Conservation (phyloP, 2,888 invertebrate genomes). For the Cacoxenus indagator region DNA sequence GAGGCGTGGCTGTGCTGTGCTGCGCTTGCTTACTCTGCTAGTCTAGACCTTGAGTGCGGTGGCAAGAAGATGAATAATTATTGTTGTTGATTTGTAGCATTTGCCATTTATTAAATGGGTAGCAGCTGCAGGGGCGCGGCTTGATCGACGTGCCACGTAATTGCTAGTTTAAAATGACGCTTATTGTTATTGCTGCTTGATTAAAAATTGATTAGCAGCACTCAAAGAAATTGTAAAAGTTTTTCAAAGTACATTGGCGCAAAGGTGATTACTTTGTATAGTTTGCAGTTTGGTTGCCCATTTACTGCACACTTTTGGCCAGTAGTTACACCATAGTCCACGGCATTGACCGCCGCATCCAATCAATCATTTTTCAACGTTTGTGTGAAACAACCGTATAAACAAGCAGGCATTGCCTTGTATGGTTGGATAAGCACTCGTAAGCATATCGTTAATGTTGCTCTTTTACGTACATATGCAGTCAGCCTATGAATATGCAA, state of each 20-base stretch:
- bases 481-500: slow-evolving; percentile 7
- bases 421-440: too few species aligned
- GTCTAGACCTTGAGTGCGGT: slow-evolving; percentile 13
- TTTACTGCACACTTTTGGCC: too few species aligned
- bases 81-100: too few species aligned
- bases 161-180: background rate
- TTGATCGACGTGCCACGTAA: background rate
- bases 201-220: slow-evolving; percentile 44
- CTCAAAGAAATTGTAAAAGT: background rate
- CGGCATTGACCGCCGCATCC: too few species aligned
- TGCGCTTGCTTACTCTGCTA: background rate
- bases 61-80: slow-evolving; percentile 7
- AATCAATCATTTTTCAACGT: too few species aligned
- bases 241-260: background rate
- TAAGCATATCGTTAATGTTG: background rate
- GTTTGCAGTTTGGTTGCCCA: too few species aligned
- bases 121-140: background rate
- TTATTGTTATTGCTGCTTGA: slow-evolving; percentile 29
- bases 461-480: background rate
- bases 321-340: too few species aligned
- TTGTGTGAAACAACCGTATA: too few species aligned
- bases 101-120: background rate
- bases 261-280: too few species aligned
- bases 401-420: too few species aligned
- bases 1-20: slow-evolving; percentile 7